These are phyloP conservation scores for Falco biarmicus DNA, from an alignment of 2,797 vertebrate species.

Conservation along the genomic window DNA sequence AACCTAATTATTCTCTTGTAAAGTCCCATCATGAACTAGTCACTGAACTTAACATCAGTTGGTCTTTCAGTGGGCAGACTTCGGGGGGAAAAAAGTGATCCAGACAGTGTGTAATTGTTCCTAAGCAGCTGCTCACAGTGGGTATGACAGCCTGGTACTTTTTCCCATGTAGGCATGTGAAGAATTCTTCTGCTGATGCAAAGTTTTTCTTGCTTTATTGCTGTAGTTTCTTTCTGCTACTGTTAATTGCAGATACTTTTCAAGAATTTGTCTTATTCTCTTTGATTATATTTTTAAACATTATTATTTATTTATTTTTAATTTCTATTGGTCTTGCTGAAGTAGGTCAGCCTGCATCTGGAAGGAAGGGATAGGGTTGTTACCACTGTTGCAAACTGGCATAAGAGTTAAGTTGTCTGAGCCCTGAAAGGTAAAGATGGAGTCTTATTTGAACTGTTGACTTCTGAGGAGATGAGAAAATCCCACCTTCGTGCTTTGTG, in stretches of 20 bases:
- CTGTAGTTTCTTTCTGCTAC: not conserved
- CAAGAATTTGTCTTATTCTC: not conserved
- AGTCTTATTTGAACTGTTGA: not conserved
- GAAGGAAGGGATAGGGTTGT: not conserved
- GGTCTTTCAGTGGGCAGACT: not conserved
- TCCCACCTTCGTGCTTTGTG: not conserved
- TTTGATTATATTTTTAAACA: not conserved
- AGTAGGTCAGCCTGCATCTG: not conserved
- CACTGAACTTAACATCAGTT: not conserved
- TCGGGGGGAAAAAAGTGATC: not conserved
- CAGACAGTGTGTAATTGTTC: not conserved
- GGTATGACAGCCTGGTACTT: not conserved
- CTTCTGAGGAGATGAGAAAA: not conserved
- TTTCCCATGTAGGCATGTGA: not conserved
- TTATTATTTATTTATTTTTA: not conserved
- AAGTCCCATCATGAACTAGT: not conserved
- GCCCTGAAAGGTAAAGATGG: not conserved
- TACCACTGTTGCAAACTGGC: not conserved
- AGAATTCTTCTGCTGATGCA: not conserved
- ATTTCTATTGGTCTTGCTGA: not conserved
- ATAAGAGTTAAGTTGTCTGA: not conserved
- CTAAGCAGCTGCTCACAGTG: not conserved
- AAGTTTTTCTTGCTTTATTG: not conserved
- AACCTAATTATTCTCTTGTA: not conserved
- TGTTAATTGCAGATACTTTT: not conserved